phyloP scores from a whole-genome alignment of 2,888 invertebrate genomes.

The Eupithecia centaureata region DNA sequence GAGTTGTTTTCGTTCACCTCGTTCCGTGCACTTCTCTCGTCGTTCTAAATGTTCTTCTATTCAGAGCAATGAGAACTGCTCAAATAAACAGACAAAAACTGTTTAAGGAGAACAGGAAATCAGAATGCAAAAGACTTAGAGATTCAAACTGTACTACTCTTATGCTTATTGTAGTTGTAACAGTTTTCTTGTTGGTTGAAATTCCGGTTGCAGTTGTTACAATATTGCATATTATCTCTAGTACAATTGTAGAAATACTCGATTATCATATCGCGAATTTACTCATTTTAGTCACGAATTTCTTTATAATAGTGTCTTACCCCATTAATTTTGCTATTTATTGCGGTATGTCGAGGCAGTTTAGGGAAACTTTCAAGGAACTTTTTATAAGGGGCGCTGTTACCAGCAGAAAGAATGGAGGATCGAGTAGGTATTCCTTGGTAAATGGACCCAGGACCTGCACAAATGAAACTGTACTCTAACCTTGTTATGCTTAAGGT shows the following conservation, averaged over 20 bases:
- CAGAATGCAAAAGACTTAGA: conserved; percentile 90
- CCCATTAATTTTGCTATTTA: conserved; percentile 98
- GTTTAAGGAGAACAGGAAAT: conserved; percentile 89
- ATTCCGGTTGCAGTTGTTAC: conserved; percentile 93
- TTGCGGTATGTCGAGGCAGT: conserved; percentile 97
- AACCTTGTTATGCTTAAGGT: conserved; percentile 45
- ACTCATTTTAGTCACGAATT: conserved; percentile 92
- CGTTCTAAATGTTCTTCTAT: conserved; percentile 93
- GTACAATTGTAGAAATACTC: conserved; percentile 87
- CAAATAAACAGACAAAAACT: conserved; percentile 90
- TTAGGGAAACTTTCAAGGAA: conserved; percentile 96
- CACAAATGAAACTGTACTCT: conserved; percentile 93
- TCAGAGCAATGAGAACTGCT: conserved; percentile 93
- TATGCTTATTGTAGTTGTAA: conserved; percentile 94
- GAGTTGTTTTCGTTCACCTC: conserved; percentile 95
- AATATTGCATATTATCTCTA: conserved; percentile 91
- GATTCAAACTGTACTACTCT: conserved; percentile 94
- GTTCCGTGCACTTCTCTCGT: conserved; percentile 95
- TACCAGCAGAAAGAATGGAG: conserved; percentile 86
- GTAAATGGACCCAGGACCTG: conserved; percentile 93
- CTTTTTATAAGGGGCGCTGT: conserved; percentile 87
- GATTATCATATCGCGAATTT: conserved; percentile 91
- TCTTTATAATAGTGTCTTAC: conserved; percentile 95
- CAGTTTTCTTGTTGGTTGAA: conserved; percentile 92
- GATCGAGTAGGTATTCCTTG: conserved; percentile 90